Evolutionary conservation across 2,888 invertebrate genomes (phyloP), one percentile per base, ranked within the genome.

Genomic region (Apodemia hepburni): DNA sequence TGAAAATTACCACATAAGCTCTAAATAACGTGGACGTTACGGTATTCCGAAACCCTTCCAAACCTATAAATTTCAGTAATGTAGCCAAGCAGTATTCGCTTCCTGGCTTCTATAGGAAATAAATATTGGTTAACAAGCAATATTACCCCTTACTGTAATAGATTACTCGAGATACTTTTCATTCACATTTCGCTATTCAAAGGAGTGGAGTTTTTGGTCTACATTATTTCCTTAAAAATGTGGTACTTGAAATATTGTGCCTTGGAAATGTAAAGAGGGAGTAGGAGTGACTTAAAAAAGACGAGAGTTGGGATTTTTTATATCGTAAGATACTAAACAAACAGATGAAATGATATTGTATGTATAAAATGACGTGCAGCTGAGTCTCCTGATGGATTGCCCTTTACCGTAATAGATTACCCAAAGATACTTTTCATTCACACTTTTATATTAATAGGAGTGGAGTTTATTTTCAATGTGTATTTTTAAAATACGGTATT

Each of bases 111-210:
- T 17, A 8, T 47, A 8, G 17, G 17, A 17, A 47, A 47, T 47
- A 47, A 47, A 47, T 47, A 47, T 47, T 47, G 47, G 47, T 47
- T 47, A 47, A 47, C 47, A 47, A 47, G 47, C 47, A 47, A 47
- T 47, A 47, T 47, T 45, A 45, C 45, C 45, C 45, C 47, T 42
- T 42, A 6, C 42, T 42, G 42, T 42, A 42, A 42, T 42, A 42
- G 15, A 42, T 42, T 42, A 42, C 42, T 15, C 42, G 6, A 42
- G 42, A 42, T n/a, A 42, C 42, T 42, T 42, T 42, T 42, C 42
- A 42, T 15, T 42, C 6, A 42, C 15, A 42, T 42, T 42, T n/a
- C 6, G 6, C 42, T 15, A 6, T 42, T 42, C 42, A 42, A n/a
- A 42, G 42, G 6, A 42, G 42, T n/a, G 15, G 15, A 42, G 42